Evolutionary conservation across 2,888 invertebrate genomes (phyloP).

Genomic region (Syrphus vitripennis): DNA sequence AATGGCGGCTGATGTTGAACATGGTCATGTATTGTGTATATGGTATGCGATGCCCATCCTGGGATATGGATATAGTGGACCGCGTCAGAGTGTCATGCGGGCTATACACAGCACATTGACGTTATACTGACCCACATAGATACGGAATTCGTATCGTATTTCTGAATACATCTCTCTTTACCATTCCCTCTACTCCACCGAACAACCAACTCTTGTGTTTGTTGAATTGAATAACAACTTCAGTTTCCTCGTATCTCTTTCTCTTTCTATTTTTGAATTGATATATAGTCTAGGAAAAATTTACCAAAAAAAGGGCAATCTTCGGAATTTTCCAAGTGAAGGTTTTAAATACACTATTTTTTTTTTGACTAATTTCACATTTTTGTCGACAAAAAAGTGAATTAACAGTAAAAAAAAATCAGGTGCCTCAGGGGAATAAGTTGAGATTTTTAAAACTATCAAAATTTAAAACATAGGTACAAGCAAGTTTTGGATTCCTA

Average conservation of each 20-base stretch:
- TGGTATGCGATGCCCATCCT: neutral
- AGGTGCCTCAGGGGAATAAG: too few relatives aligned
- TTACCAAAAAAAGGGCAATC: too few relatives aligned
- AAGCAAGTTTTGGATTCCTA: too few relatives aligned
- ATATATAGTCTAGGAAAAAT: too few relatives aligned
- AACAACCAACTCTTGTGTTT: slow-evolving; percentile 28
- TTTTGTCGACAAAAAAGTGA: too few relatives aligned
- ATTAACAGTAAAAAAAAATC: too few relatives aligned
- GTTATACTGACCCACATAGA: slow-evolving; percentile 73
- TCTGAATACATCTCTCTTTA: neutral
- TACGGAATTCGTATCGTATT: slow-evolving; percentile 63
- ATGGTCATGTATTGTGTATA: slow-evolving; percentile 38
- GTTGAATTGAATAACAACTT: slow-evolving; percentile 68
- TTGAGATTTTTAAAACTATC: too few relatives aligned
- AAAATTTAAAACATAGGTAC: too few relatives aligned
- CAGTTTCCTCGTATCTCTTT: slow-evolving; percentile 46
- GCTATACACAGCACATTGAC: slow-evolving; percentile 46
- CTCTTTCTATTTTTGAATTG: too few relatives aligned
- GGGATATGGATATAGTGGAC: neutral
- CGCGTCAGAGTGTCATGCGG: slow-evolving; percentile 43
- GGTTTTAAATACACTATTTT: too few relatives aligned
- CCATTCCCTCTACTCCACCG: neutral
- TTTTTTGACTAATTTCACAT: too few relatives aligned
- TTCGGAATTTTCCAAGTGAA: too few relatives aligned
- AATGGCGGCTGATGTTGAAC: slow-evolving; percentile 56